Evolutionary conservation across 2,888 invertebrate genomes (phyloP).

Genomic region (Seira musarum): DNA sequence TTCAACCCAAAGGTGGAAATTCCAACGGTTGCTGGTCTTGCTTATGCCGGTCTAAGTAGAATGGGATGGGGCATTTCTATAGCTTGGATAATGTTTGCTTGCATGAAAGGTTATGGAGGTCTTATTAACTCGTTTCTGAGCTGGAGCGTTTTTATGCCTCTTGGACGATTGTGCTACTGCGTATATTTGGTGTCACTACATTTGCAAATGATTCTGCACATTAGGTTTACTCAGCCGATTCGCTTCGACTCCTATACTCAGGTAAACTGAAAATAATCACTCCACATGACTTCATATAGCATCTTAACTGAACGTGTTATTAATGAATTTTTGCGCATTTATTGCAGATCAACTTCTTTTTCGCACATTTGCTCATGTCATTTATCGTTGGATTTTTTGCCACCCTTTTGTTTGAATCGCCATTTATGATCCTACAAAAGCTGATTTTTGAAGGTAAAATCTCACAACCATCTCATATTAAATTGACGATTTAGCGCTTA

Average conservation of each 20-base stretch:
- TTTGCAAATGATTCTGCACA: slow-evolving; percentile 62
- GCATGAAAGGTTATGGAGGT: slow-evolving; percentile 69
- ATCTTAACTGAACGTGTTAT: background rate
- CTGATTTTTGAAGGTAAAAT: slow-evolving; percentile 55
- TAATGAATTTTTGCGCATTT: slow-evolving; percentile 11
- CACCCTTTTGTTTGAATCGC: slow-evolving; percentile 58
- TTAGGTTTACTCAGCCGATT: slow-evolving; percentile 54
- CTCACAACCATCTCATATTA: background rate
- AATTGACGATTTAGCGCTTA: too few relatives aligned
- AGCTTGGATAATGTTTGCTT: slow-evolving; percentile 70
- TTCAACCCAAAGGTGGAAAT: slow-evolving; percentile 58
- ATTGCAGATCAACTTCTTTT: slow-evolving; percentile 59
- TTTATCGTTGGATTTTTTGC: slow-evolving; percentile 59
- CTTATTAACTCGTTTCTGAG: slow-evolving; percentile 66
- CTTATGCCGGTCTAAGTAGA: slow-evolving; percentile 63
- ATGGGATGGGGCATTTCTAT: slow-evolving; percentile 68
- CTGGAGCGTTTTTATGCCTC: slow-evolving; percentile 67
- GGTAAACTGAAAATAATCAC: slow-evolving; percentile 53
- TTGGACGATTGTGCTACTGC: slow-evolving; percentile 64
- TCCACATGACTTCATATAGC: background rate
- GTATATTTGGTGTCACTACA: slow-evolving; percentile 66
- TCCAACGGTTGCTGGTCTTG: slow-evolving; percentile 38
- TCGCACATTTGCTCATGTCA: slow-evolving; percentile 61
- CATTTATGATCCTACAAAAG: slow-evolving; percentile 63
- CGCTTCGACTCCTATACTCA: slow-evolving; percentile 54